Evolutionary conservation across 2,888 invertebrate species (phyloP).

Genomic region (Noctua comes): DNA sequence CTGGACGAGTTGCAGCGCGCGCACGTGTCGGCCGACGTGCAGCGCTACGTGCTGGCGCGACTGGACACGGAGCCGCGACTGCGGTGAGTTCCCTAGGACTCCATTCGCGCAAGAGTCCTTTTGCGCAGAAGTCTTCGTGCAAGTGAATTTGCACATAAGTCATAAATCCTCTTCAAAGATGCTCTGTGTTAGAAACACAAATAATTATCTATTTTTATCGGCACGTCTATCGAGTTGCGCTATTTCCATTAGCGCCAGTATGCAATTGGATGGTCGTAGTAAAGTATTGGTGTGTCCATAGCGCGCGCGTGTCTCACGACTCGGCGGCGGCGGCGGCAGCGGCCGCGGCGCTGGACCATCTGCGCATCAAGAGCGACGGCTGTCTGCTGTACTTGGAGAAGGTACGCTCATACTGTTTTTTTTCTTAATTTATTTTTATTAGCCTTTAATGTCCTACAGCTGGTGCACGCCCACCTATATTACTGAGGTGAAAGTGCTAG

Average conservation of each 20-base stretch:
- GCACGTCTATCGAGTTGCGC: background rate
- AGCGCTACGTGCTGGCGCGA: slow-evolving; percentile 97
- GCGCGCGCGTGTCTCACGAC: slow-evolving; percentile 95
- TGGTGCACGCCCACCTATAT: background rate
- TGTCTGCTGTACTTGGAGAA: slow-evolving; percentile 96
- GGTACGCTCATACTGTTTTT: slow-evolving; percentile 68
- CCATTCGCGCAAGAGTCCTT: background rate
- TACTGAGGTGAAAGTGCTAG: too few species aligned
- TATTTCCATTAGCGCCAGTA: background rate
- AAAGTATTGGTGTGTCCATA: slow-evolving; percentile 44
- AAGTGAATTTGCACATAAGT: background rate
- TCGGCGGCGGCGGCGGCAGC: slow-evolving; percentile 90
- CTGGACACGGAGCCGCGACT: slow-evolving; percentile 97
- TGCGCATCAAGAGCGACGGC: slow-evolving; percentile 98
- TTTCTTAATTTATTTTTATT: too few species aligned
- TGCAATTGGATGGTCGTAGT: background rate
- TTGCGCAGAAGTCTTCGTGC: background rate
- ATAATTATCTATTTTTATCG: background rate
- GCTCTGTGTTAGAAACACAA: background rate
- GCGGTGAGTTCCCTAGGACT: slow-evolving; percentile 72
- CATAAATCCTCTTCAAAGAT: background rate
- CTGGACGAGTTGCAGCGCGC: slow-evolving; percentile 97
- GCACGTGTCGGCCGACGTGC: slow-evolving; percentile 98
- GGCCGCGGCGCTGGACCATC: slow-evolving; percentile 98
- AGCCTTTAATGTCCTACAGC: background rate